These are phyloP conservation scores for Lepidonotus clava DNA, from an alignment of 2,888 invertebrate species.

Conservation along the genomic window DNA sequence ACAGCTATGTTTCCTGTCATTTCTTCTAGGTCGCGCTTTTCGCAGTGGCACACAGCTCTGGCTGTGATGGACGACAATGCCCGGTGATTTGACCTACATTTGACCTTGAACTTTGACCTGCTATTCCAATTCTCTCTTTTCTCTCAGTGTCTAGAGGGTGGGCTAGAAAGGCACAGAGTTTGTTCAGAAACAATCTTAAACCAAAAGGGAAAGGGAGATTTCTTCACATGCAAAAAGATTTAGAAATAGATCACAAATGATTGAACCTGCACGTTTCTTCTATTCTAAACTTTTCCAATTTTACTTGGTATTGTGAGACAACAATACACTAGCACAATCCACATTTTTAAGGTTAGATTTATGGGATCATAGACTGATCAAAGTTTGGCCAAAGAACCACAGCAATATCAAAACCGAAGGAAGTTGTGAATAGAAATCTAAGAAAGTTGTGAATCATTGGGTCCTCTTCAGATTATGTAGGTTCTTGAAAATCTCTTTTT, in stretches of 20 bases:
- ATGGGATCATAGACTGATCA: too few relatives aligned
- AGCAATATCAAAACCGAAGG: too few relatives aligned
- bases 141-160: neutral
- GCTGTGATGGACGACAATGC: constrained; percentile 50
- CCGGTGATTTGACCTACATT: constrained; percentile 49
- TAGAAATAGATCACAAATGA: neutral
- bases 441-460: too few relatives aligned
- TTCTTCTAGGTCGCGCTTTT: constrained; percentile 45
- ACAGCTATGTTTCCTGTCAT: constrained; percentile 35
- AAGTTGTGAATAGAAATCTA: too few relatives aligned
- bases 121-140: constrained; percentile 41
- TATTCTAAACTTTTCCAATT: too few relatives aligned
- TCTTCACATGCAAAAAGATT: neutral
- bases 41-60: constrained; percentile 35
- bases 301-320: neutral
- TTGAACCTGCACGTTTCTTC: neutral
- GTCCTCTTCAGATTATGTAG: too few relatives aligned
- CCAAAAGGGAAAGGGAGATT: neutral
- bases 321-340: neutral
- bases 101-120: constrained; percentile 48
- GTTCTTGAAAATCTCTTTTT: too few relatives aligned
- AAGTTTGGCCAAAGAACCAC: too few relatives aligned
- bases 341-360: too few relatives aligned
- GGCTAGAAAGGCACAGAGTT: neutral
- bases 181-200: neutral